A percentile compares a stretch with the other conserved stretches of the same genome.
Conservation (phyloP, 2,888 invertebrate species). For the Chrysolina oricalcia region DNA sequence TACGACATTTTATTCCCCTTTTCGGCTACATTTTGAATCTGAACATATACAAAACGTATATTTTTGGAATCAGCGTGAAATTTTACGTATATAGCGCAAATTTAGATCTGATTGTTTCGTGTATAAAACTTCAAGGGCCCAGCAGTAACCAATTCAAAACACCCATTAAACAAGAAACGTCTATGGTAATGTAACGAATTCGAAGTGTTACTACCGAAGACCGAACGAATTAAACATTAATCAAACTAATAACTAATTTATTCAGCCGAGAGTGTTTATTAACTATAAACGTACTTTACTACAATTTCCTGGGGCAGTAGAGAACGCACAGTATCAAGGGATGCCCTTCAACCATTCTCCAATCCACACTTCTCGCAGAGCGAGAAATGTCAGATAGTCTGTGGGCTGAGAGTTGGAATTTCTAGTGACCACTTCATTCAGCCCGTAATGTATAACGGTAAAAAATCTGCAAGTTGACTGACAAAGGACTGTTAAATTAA, state of each 20-base stretch:
- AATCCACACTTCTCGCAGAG: conserved; percentile 39
- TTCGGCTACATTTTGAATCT: too few relatives aligned
- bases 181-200: conserved; percentile 17
- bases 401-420: conserved; percentile 11
- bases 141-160: not conserved
- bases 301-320: conserved; percentile 37
- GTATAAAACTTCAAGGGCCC: too few relatives aligned
- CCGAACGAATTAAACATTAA: conserved; percentile 43
- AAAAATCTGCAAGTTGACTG: too few relatives aligned
- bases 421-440: too few relatives aligned
- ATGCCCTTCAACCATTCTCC: conserved; percentile 37
- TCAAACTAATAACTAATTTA: conserved; percentile 49
- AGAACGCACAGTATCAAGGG: conserved; percentile 47
- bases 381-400: conserved; percentile 33
- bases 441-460: too few relatives aligned
- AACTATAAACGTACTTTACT: conserved; percentile 49
- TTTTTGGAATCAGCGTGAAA: too few relatives aligned
- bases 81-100: too few relatives aligned
- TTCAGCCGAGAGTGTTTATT: conserved; percentile 41
- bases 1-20: too few relatives aligned
- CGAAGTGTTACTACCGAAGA: conserved; percentile 29
- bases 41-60: too few relatives aligned
- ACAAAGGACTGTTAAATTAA: too few relatives aligned
- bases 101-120: too few relatives aligned
- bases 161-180: conserved; percentile 19